Evolutionary conservation across 2,113 vertebrate species (phyloP).

Genomic region (Reinhardtius hippoglossoides): DNA sequence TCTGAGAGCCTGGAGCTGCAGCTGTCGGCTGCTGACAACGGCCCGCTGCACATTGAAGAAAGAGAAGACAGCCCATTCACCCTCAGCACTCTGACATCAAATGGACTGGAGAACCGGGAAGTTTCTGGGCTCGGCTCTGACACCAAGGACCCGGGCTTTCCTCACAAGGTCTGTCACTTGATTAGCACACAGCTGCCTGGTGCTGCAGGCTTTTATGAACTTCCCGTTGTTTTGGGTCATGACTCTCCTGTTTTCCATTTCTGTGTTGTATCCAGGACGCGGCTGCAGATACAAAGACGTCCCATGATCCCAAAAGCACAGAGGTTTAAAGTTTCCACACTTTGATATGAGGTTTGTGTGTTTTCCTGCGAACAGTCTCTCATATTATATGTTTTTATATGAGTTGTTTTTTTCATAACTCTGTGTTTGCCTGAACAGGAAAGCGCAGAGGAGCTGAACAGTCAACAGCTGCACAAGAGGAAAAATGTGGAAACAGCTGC

Average conservation of each 20-base stretch:
- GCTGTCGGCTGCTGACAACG: conserved; percentile 44
- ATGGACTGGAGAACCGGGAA: conserved; percentile 58
- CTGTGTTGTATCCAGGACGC: conserved; percentile 44
- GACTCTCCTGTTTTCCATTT: not conserved
- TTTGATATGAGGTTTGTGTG: conserved; percentile 41
- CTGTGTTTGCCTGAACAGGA: conserved; percentile 15
- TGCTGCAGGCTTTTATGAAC: not conserved
- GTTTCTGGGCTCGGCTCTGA: conserved; percentile 43
- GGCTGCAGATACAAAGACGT: conserved; percentile 18
- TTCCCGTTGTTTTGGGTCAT: not conserved
- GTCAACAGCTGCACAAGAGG: conserved; percentile 48
- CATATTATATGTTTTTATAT: not conserved
- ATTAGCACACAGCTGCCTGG: not conserved
- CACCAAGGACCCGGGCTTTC: conserved; percentile 7
- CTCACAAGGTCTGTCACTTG: conserved; percentile 61
- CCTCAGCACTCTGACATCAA: conserved; percentile 13
- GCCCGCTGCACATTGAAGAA: conserved; percentile 68
- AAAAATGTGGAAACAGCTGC: conserved; percentile 29
- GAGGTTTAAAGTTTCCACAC: conserved; percentile 47
- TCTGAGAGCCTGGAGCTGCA: conserved; percentile 72
- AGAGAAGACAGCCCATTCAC: conserved; percentile 1
- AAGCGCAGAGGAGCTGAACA: conserved; percentile 32
- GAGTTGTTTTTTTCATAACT: not conserved
- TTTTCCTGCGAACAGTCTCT: not conserved
- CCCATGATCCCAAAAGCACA: conserved; percentile 69